These are phyloP conservation scores for Caenorhabditis sp. DNA, from an alignment of 2,888 invertebrate genomes.

Conservation along the genomic window DNA sequence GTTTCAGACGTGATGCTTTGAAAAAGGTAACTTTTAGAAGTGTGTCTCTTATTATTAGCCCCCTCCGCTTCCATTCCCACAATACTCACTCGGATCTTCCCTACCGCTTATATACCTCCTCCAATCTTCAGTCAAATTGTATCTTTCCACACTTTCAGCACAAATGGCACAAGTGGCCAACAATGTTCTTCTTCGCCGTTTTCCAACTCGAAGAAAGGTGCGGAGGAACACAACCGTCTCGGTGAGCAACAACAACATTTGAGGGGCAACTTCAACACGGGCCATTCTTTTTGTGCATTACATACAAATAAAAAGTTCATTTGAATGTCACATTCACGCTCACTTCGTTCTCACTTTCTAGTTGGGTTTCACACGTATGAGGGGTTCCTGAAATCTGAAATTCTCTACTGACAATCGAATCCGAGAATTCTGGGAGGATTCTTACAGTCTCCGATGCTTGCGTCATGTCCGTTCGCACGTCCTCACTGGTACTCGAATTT, in stretches of 20 bases:
- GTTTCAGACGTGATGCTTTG: background rate
- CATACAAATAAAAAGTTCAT: too few relatives aligned
- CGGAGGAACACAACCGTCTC: conserved; percentile 54
- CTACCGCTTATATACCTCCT: conserved; percentile 5
- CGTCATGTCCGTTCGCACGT: conserved; percentile 8
- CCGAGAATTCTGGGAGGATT: background rate
- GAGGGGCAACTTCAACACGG: too few relatives aligned
- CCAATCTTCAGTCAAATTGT: background rate
- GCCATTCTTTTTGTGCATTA: background rate
- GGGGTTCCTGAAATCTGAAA: conserved; percentile 58
- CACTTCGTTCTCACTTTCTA: background rate
- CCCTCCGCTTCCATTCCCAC: background rate
- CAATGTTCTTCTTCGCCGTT: conserved; percentile 72
- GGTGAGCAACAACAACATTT: conserved; percentile 41
- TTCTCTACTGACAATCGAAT: conserved; percentile 4
- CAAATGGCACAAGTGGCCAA: conserved; percentile 77
- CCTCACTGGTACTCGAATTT: background rate
- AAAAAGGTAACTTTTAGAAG: conserved; percentile 20
- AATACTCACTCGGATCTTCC: background rate
- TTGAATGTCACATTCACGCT: background rate
- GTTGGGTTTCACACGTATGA: conserved; percentile 9
- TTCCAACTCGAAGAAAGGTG: conserved; percentile 69
- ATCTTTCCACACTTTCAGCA: conserved; percentile 57
- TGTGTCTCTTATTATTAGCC: conserved; percentile 15
- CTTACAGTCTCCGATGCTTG: conserved; percentile 38